phyloP scores from a whole-genome alignment of 2,113 vertebrate genomes.

The Python bivittatus region DNA sequence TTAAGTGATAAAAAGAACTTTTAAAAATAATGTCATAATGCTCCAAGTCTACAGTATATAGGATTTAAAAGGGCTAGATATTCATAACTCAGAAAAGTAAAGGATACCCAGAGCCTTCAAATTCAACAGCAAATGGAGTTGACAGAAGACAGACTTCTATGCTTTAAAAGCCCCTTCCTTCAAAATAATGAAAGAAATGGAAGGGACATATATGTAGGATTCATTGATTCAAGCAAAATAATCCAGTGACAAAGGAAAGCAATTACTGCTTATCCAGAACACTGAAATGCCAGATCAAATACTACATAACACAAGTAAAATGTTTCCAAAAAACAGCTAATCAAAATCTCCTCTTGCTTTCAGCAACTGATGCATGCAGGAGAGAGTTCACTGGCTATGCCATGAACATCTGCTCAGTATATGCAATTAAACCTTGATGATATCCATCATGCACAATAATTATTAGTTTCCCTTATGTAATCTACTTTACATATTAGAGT shows the following conservation, averaged over 20 bases:
- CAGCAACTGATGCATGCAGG: neutral
- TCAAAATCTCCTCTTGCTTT: neutral
- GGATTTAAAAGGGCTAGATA: neutral
- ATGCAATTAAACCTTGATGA: neutral
- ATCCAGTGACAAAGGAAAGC: neutral
- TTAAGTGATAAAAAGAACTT: neutral
- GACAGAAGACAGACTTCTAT: neutral
- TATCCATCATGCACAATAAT: neutral
- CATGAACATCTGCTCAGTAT: neutral
- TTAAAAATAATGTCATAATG: conserved; percentile 3
- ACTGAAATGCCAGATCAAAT: neutral
- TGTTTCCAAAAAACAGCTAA: neutral
- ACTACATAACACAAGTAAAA: neutral
- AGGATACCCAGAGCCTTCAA: neutral
- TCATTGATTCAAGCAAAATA: neutral
- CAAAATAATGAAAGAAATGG: neutral
- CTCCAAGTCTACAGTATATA: neutral
- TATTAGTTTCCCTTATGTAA: neutral
- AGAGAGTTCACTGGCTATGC: neutral
- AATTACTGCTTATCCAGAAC: neutral
- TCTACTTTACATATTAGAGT: neutral
- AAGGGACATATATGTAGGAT: neutral
- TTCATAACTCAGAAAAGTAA: conserved; percentile 2
- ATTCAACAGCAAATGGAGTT: neutral
- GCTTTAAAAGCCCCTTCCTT: neutral